Conservation (phyloP, 2,888 invertebrate species). For the Archips xylosteana region DNA sequence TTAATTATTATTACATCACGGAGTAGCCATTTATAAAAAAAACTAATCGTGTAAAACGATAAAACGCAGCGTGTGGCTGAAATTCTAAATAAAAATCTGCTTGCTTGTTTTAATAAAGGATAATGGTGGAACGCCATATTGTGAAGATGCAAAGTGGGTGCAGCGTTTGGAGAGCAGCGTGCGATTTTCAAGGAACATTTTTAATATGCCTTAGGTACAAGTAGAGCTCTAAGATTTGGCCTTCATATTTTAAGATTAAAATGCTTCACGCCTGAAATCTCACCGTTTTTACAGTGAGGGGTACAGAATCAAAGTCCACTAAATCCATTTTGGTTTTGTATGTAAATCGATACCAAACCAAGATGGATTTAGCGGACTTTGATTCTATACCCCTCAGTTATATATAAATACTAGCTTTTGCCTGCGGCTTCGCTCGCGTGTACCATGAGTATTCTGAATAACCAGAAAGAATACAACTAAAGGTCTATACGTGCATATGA, state of each 20-base stretch:
- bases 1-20: constrained; percentile 50
- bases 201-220: constrained; percentile 57
- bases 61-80: constrained; percentile 63
- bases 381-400: too few relatives aligned
- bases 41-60: constrained; percentile 57
- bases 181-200: constrained; percentile 57
- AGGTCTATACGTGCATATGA: too few relatives aligned
- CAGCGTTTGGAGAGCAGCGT: constrained; percentile 54
- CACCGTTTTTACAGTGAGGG: too few relatives aligned
- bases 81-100: constrained; percentile 64
- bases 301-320: too few relatives aligned
- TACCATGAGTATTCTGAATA: too few relatives aligned
- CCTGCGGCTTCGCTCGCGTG: too few relatives aligned
- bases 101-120: constrained; percentile 59
- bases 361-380: too few relatives aligned
- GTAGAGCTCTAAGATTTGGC: constrained; percentile 52
- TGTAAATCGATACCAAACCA: too few relatives aligned
- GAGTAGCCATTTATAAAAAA: constrained; percentile 56
- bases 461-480: too few relatives aligned
- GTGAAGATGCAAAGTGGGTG: constrained; percentile 62
- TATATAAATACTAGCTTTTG: too few relatives aligned
- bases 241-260: constrained; percentile 53
- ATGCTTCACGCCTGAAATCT: constrained; percentile 4
- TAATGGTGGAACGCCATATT: constrained; percentile 51
- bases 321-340: too few relatives aligned